Base-by-base conservation (phyloP, 2,888 invertebrate species). In the Panzeria rudis region DNA sequence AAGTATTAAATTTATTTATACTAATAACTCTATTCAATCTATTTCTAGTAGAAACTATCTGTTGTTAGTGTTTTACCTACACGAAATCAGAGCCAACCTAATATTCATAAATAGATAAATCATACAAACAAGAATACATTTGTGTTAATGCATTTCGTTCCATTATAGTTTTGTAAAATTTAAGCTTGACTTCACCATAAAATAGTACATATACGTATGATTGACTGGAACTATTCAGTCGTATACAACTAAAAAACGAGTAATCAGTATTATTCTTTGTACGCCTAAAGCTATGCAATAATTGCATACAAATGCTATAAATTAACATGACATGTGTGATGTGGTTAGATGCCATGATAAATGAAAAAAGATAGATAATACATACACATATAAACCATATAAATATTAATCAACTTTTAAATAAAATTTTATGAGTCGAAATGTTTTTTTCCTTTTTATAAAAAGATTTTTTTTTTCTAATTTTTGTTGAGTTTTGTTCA, bases 241-340 rank as follows among this genome's bases (percentile, higher is more conserved):
- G 68, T 29, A 61, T 29, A 32, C 17, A 54, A 23, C 20, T 35
- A 6, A 20, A n/a, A 23, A 44, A 35, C 7, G 15, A 59, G 41
- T 68, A 73, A 52, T 59, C 59, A 41, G 41, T 52, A 44, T 38
- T 23, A 68, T 71, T 38, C 47, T 54, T 54, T 69, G 11, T 29
- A 56, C 25, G 56, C 76, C 82, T 82, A 47, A 76, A 82, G 64
- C 38, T 56, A 71, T 82, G 71, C 76, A 71, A 64, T 64, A 29
- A 64, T 50, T 73, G 44, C 35, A 71, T 56, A 25, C 35, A 56
- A 47, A 56, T 64, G 35, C 9, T 59, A 23, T 44, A 32, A 68
- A 56, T 38, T 25, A 64, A 32, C 29, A 29, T 52, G 50, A 68
- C 52, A 41, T 50, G 13, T 44, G 44, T 56, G 61, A 52, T 59